Evolutionary conservation across 2,888 invertebrate species (phyloP).

Genomic region (Antheraea yamamai): DNA sequence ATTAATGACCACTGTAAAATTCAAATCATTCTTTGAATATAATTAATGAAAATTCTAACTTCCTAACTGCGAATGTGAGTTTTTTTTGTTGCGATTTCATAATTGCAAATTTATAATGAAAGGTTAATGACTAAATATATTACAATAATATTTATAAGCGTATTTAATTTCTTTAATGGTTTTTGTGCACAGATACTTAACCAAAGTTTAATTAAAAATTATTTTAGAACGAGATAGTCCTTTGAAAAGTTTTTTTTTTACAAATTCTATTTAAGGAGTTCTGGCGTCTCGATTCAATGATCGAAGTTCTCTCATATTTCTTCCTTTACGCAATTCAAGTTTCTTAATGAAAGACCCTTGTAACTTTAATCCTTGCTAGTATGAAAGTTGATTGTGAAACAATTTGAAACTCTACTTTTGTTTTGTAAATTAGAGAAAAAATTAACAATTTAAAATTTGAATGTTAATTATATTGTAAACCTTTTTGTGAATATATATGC

Average conservation of each 20-base stretch:
- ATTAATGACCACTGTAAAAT: not conserved
- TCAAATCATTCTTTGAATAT: not conserved
- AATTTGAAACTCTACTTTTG: conserved; percentile 38
- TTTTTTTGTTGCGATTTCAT: too few relatives aligned
- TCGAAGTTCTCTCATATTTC: conserved; percentile 71
- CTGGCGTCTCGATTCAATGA: conserved; percentile 58
- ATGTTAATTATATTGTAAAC: conserved; percentile 23
- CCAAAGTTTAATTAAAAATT: not conserved
- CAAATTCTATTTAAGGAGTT: conserved; percentile 49
- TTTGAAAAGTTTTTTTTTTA: conserved; percentile 24
- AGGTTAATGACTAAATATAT: too few relatives aligned
- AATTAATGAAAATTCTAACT: not conserved
- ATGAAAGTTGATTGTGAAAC: conserved; percentile 60
- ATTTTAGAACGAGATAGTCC: not conserved
- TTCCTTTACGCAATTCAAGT: conserved; percentile 65
- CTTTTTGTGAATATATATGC: too few relatives aligned
- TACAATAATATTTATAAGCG: not conserved
- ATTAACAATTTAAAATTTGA: conserved; percentile 18
- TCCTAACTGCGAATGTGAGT: too few relatives aligned
- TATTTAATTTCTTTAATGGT: not conserved
- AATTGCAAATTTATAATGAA: too few relatives aligned
- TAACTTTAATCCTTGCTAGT: conserved; percentile 64
- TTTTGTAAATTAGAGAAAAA: conserved; percentile 33
- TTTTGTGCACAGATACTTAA: not conserved
- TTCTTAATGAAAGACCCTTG: conserved; percentile 68